Evolutionary conservation across 2,888 invertebrate species (phyloP), one percentile per base, ranked within the genome.

Genomic region (Lamproptera curius): DNA sequence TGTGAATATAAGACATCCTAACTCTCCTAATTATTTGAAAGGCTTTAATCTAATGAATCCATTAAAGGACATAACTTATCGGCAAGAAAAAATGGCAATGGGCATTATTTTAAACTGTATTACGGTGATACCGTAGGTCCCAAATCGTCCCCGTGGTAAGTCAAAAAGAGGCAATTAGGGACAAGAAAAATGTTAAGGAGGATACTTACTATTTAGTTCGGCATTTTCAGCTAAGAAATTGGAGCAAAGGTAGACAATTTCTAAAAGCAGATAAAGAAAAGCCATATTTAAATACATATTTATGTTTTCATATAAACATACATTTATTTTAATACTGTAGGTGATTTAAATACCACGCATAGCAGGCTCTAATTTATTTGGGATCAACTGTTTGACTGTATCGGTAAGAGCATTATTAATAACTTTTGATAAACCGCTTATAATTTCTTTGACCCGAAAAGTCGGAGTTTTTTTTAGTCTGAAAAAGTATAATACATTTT

Each of bases 201-300:
- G 3, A 26, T 23, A 67, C 80, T 70, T 66, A 85, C 85, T 83
- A 40, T 74, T 76, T 45, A 60, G 62, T 57, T 83, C 82, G 1
- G 83, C 84, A 52, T 66, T 17, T 56, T 85, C 77, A 1, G 85
- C 77, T 33, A 85, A 62, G 58, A 70, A 79, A 51, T 81, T 74
- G 0, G 75, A 61, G 43, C 75, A 77, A 46, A 80, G 75, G 5
- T 76, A 63, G 16, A 83, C 61, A 51, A 83, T 67, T 40, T 75
- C 85, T 85, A 63, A 53, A 79, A 20, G 6, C 20, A 20, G 20
- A 76, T 40, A 15, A 54, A 51, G 55, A 16, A 43, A 13, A 26
- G 2, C n/a, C 9, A 28, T n/a, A 28, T 10, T 2, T 28, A n/a
- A 31, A 31, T 31, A 31, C n/a, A 6, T 31, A 4, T 36, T 11